Percentiles rank a stretch among this genome's conserved stretches.
Conservation (phyloP, 2,113 vertebrate genomes). For the Addax nasomaculatus region DNA sequence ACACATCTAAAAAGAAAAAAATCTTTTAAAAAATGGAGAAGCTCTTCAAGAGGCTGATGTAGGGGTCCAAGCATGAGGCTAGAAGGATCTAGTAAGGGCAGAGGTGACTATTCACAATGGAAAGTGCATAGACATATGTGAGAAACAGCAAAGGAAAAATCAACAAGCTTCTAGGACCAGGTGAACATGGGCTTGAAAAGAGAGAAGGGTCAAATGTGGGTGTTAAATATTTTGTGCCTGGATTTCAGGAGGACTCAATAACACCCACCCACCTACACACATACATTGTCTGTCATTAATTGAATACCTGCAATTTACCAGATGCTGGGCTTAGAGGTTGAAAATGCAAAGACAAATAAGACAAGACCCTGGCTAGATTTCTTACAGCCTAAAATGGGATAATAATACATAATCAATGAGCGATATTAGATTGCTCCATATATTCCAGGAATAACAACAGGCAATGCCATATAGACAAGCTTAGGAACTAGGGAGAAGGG, state of each 20-base stretch:
- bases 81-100: background rate
- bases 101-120: background rate
- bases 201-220: background rate
- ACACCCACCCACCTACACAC: background rate
- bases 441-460: background rate
- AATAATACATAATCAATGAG: background rate
- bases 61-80: background rate
- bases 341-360: background rate
- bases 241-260: background rate
- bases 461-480: background rate
- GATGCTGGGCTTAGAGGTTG: background rate
- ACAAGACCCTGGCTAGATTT: background rate
- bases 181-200: background rate
- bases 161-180: background rate
- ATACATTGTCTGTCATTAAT: fast-evolving
- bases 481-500: background rate
- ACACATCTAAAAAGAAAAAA: background rate
- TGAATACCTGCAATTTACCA: background rate
- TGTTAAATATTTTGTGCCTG: background rate
- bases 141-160: background rate
- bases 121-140: background rate
- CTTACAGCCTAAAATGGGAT: background rate
- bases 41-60: background rate
- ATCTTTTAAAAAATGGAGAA: background rate
- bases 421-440: background rate